These are phyloP conservation scores for Drepanosiphum platanoidis DNA, from an alignment of 2,888 invertebrate species.

Conservation along the genomic window DNA sequence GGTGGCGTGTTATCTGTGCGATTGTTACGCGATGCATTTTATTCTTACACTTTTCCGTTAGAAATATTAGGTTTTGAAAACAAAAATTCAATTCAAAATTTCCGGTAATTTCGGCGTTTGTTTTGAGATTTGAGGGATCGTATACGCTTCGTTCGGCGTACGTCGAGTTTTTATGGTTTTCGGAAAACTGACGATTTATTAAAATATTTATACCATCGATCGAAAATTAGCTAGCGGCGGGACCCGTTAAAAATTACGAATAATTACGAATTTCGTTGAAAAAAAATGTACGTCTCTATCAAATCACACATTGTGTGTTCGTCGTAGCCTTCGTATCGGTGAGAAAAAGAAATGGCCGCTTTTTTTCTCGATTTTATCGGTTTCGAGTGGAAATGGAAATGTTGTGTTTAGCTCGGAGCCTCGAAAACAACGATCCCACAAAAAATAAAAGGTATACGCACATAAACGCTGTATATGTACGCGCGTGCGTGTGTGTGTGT, in stretches of 20 bases:
- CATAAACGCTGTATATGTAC: background rate
- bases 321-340: background rate
- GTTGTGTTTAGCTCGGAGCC: slow-evolving; percentile 10
- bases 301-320: too few species aligned
- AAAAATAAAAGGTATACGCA: background rate
- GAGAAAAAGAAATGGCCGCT: background rate
- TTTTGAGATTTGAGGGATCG: background rate
- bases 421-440: background rate
- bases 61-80: background rate
- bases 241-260: background rate
- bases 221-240: too few species aligned
- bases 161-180: background rate
- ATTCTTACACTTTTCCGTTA: background rate
- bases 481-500: background rate
- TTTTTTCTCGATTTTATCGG: background rate
- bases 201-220: background rate
- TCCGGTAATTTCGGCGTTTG: too few species aligned
- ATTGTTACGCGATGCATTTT: background rate
- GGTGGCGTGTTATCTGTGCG: background rate
- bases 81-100: background rate
- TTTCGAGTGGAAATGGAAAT: slow-evolving; percentile 27
- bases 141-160: background rate
- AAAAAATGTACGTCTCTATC: background rate
- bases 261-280: background rate
- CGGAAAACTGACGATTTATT: background rate